These are phyloP conservation scores for Onychorhynchus coronatus DNA, from an alignment of 2,113 vertebrate species.

Conservation along the genomic window DNA sequence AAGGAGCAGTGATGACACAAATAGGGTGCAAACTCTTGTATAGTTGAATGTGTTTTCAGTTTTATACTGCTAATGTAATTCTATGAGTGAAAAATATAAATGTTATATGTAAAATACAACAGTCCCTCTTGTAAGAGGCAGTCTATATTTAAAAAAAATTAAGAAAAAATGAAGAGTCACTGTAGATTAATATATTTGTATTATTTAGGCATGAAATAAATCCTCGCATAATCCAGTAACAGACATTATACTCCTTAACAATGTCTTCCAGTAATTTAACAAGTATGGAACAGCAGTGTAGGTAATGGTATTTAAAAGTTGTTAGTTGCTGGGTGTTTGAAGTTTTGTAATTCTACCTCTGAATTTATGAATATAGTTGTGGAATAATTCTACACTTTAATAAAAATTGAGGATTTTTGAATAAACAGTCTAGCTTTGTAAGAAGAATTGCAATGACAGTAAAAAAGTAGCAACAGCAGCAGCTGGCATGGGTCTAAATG, in stretches of 20 bases:
- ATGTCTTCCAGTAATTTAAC: background rate
- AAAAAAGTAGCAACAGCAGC: background rate
- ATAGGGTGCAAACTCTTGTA: background rate
- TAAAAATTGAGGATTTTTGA: background rate
- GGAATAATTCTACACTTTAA: background rate
- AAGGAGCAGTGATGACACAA: background rate
- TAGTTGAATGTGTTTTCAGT: background rate
- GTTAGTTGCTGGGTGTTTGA: background rate
- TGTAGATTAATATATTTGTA: background rate
- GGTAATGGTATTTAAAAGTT: background rate
- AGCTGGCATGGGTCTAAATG: background rate
- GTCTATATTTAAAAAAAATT: background rate
- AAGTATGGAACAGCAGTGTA: background rate
- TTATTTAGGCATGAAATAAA: background rate
- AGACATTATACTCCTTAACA: background rate
- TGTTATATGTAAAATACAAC: background rate
- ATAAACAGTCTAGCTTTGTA: background rate
- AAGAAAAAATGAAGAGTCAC: background rate
- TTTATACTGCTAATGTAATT: background rate
- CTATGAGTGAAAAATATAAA: background rate
- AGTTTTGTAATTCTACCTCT: background rate
- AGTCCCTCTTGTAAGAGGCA: background rate
- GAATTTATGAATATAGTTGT: background rate
- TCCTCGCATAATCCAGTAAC: background rate
- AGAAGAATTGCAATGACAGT: background rate